Base-by-base conservation (phyloP, 2,888 invertebrate species). In the Copidosoma aretas region DNA sequence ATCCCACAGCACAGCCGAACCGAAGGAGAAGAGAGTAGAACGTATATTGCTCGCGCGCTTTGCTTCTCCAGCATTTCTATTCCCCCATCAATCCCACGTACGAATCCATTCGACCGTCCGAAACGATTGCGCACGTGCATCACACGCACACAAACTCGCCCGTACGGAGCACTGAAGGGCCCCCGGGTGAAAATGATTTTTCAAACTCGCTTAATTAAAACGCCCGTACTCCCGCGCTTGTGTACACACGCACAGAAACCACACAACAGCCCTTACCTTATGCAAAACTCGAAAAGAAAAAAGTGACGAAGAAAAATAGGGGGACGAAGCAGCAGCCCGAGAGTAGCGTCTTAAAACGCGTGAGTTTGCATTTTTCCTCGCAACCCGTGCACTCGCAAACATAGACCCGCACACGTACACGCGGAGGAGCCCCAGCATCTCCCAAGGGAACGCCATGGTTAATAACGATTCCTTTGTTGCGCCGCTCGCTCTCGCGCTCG, bases 391-490 rank as follows among this genome's bases (percentile, higher is more conserved):
- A 43, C 39, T 3, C n/a, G 43, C n/a, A n/a, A n/a, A n/a, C n/a
- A n/a, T n/a, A n/a, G n/a, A n/a, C n/a, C n/a, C n/a, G n/a, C n/a
- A n/a, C n/a, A 61, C 25, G 54, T 49, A 57, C 25, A 46, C 53
- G 15, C 25, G 32, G n/a, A 25, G 3, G 4, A 10, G 4, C 58
- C n/a, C n/a, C 43, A 15, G 15, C 17, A 2, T 46, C 12, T 46
- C 43, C 12, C 43, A 1, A 4, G 17, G 15, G n/a, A 15, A 24
- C 51, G 21, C 52, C 67, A 53, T 65, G 71, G 74, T 75, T 76
- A 77, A 76, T 77, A 76, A 76, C 76, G 74, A 73, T 75, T 70
- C 74, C 77, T 78, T 77, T 78, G 77, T 77, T 75, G 76, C 71
- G 71, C 71, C 73, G 70, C 68, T 21, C 22, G 21, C 65, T 17